A percentile compares a stretch with the other conserved stretches of the same genome.
These are phyloP conservation scores for Carettochelys insculpta DNA, from an alignment of 2,113 vertebrate genomes.

Conservation along the genomic window DNA sequence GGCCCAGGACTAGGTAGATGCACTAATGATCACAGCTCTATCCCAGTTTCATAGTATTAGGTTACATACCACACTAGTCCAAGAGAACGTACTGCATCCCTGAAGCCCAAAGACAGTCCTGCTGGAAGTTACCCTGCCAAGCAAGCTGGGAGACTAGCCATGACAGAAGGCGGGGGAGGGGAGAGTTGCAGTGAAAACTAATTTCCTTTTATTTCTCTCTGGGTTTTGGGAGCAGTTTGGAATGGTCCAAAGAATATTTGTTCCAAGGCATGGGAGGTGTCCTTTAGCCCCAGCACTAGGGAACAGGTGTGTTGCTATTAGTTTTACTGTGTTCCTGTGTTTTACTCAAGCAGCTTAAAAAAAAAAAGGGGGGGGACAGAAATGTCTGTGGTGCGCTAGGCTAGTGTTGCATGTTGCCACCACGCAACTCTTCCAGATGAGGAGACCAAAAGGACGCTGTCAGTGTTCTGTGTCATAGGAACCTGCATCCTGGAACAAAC, in stretches of 20 bases:
- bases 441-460: not conserved
- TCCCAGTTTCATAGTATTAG: not conserved
- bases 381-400: not conserved
- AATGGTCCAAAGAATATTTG: not conserved
- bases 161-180: not conserved
- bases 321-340: not conserved
- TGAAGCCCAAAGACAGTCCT: not conserved
- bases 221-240: not conserved
- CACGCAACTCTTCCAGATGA: not conserved
- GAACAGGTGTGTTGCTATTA: not conserved
- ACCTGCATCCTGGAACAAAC: not conserved
- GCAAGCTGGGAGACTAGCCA: not conserved
- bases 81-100: not conserved
- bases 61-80: not conserved
- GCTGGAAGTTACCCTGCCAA: not conserved
- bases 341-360: not conserved
- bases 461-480: not conserved
- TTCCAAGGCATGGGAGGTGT: not conserved
- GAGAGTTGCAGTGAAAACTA: not conserved
- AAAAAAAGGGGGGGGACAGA: too few relatives aligned
- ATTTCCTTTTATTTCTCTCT: not conserved
- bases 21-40: not conserved
- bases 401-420: not conserved
- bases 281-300: not conserved
- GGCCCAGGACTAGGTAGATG: not conserved